Evolutionary conservation across 2,888 invertebrate genomes (phyloP).

Genomic region (Meta bourneti): DNA sequence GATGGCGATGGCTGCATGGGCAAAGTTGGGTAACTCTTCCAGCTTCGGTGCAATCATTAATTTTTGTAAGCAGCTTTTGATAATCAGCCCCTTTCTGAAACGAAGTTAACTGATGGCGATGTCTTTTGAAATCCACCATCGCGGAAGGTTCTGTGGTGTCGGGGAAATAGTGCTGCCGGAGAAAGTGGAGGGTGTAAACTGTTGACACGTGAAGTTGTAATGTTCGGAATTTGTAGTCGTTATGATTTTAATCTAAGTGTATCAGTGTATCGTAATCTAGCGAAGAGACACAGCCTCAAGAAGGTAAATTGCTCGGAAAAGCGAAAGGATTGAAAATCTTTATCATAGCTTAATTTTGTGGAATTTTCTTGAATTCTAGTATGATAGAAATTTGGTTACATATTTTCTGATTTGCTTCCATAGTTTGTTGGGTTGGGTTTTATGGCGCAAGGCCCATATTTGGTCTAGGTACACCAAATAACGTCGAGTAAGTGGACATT

Average conservation of each 20-base stretch:
- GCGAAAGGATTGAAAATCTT: too few relatives aligned
- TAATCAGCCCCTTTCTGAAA: constrained; percentile 28
- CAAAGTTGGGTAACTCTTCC: constrained; percentile 20
- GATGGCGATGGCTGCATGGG: neutral
- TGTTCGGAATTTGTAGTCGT: neutral
- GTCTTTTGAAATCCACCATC: constrained; percentile 17
- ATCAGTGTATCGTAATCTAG: neutral
- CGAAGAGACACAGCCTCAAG: too few relatives aligned
- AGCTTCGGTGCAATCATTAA: constrained; percentile 37
- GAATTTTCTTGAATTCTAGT: too few relatives aligned
- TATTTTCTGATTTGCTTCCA: too few relatives aligned
- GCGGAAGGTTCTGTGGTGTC: neutral
- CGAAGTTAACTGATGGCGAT: constrained; percentile 26
- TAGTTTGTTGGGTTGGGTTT: too few relatives aligned
- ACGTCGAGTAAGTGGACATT: too few relatives aligned
- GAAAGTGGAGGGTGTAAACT: neutral
- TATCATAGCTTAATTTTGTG: too few relatives aligned
- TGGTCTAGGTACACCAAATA: too few relatives aligned
- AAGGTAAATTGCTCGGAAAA: too few relatives aligned
- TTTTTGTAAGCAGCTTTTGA: constrained; percentile 59
- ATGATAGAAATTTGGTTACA: too few relatives aligned
- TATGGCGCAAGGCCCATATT: too few relatives aligned
- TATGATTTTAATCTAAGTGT: neutral
- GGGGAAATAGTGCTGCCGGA: neutral
- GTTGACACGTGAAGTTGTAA: neutral